Evolutionary conservation across 1,140 invertebrate genomes (phyloP).

Genomic region (Saccostrea glomerata): DNA sequence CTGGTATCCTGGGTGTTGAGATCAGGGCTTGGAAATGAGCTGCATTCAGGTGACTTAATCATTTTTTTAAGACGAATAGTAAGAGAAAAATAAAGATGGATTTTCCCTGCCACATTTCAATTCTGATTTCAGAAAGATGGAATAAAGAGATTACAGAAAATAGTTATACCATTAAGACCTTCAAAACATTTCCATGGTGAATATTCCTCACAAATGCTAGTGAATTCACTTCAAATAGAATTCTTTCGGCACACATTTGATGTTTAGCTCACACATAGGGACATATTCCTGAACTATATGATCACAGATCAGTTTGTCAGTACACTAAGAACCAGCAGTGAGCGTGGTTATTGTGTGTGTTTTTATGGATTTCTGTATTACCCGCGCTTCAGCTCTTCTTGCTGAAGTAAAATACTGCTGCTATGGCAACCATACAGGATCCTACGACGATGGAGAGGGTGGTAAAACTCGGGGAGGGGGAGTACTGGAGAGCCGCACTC

Average conservation of each 20-base stretch:
- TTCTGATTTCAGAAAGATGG: not conserved
- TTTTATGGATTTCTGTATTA: not conserved
- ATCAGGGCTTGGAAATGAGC: constrained; percentile 9
- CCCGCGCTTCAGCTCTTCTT: constrained; percentile 15
- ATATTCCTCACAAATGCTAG: not conserved
- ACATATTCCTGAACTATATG: not conserved
- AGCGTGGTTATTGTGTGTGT: not conserved
- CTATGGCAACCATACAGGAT: constrained; percentile 45
- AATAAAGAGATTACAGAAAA: not conserved
- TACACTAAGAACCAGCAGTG: not conserved
- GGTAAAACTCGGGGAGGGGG: constrained; percentile 33
- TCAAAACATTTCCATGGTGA: not conserved
- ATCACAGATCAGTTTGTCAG: not conserved
- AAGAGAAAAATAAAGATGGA: not conserved
- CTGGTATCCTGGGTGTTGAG: not conserved
- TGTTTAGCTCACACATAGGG: not conserved
- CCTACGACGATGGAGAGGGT: constrained; percentile 37
- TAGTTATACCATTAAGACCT: not conserved
- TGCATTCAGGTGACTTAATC: not conserved
- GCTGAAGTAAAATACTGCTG: constrained; percentile 51
- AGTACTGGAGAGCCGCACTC: constrained; percentile 48
- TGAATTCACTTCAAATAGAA: not conserved
- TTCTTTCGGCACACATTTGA: not conserved
- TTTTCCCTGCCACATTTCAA: not conserved
- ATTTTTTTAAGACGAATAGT: not conserved